These are phyloP conservation scores for Drosophila kurseongensis DNA, from an alignment of 1,140 invertebrate species.

Conservation along the genomic window DNA sequence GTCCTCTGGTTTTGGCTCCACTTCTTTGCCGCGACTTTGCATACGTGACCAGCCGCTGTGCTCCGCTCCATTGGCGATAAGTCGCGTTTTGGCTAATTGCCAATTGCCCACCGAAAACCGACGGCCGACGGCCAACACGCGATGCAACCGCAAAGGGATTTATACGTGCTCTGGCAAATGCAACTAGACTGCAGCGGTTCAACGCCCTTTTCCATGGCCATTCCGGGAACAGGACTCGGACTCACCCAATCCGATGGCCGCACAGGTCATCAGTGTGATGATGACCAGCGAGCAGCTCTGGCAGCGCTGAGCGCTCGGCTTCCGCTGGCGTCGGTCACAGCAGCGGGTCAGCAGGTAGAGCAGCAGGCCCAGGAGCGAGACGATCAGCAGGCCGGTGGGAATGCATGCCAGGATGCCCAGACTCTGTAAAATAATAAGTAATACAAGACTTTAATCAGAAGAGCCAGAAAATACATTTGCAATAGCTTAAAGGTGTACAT, in stretches of 20 bases:
- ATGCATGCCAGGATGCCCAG: constrained; percentile 95
- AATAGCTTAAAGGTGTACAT: too few species aligned
- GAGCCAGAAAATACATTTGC: too few species aligned
- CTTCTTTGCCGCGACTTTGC: constrained; percentile 41
- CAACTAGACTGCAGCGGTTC: constrained; percentile 36
- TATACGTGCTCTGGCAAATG: constrained; percentile 27
- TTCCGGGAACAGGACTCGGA: constrained; percentile 5
- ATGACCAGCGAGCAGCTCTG: constrained; percentile 91
- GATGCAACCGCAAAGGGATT: constrained; percentile 19
- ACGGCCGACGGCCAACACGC: constrained; percentile 33
- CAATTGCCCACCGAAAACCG: constrained; percentile 50
- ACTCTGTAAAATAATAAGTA: constrained; percentile 87
- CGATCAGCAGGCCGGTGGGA: constrained; percentile 94
- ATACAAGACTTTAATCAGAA: neutral
- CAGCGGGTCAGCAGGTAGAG: constrained; percentile 96
- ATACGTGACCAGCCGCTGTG: constrained; percentile 42
- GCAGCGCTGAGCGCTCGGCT: constrained; percentile 90
- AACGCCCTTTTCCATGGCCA: constrained; percentile 25
- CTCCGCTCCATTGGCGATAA: constrained; percentile 29
- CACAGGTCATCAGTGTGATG: constrained; percentile 93
- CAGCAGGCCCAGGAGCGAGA: constrained; percentile 93
- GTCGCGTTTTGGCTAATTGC: constrained; percentile 70
- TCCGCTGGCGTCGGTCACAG: constrained; percentile 94
- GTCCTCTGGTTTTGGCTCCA: constrained; percentile 7
- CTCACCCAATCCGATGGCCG: constrained; percentile 88